Evolutionary conservation across 64 coral and sea anemone genomes (phyloP), one percentile per base, ranked within the genome.

Genomic region (Montipora foliosa): DNA sequence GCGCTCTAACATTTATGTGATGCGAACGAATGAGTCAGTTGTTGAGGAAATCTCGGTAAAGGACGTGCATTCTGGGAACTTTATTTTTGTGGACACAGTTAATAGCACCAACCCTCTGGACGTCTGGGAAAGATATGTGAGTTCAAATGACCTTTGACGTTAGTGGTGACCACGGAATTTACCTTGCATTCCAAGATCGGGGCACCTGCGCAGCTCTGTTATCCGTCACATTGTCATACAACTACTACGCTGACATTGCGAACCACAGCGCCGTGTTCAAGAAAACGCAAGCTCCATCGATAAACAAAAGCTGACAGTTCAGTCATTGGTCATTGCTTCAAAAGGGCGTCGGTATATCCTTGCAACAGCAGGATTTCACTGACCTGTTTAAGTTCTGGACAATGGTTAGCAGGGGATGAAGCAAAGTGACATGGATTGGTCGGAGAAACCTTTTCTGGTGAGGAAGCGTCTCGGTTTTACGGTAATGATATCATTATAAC

Each of bases 141-240:
- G 88, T 77, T 5, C 87, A 87, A 5, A 46, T 87, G 5, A 81
- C 48, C 1, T 29, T 93, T 59, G 19, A 70, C 19, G 75, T 80
- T 10, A 76, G 57, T 6, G 19, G 20, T 44, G 37, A 59, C 49
- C 64, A 74, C 4, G 88, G 91, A 12, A 0, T 93, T 8, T 96
- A 96, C 74, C 44, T 96, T 44, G 95, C 74, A 17, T 80, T 96
- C 25, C 87, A 93, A 86, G 95, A 96, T 78, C 49, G 74, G 24
- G 95, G 95, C 5, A 64, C 91, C 7, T 96, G 95, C 20, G 15
- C 94, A 73, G 25, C 95, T 2, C 51, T 96, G 0, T 87, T 17
- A 12, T 76, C 89, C 4, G 77, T 96, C 52, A 67, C n/a, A 17
- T 19, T 90, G 8, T 94, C 79, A 44, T 96, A 93, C 58, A 87